phyloP scores from a whole-genome alignment of 2,797 vertebrate genomes.

The Schizopygopsis pylzovi region DNA sequence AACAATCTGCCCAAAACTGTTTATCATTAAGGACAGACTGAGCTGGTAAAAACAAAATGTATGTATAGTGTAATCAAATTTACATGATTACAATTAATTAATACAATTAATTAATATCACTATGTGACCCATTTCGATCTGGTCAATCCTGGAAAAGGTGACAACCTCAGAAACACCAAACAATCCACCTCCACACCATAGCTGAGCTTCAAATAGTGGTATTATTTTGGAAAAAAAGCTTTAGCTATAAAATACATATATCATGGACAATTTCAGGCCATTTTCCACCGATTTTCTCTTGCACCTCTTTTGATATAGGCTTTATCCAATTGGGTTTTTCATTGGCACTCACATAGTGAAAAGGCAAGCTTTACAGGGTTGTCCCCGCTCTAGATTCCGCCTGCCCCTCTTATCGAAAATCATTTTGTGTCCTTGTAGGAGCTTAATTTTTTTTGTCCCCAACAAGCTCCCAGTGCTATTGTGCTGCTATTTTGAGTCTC shows the following conservation, averaged over 20 bases:
- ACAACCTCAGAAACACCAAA: neutral
- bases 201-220: slow-evolving; percentile 10
- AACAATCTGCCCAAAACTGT: neutral
- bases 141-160: neutral
- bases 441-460: neutral
- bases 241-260: neutral
- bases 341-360: neutral
- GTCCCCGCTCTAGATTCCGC: neutral
- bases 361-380: neutral
- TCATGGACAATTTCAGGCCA: neutral
- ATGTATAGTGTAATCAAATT: neutral
- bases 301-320: neutral
- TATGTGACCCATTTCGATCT: neutral
- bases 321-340: neutral
- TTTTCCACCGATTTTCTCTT: neutral
- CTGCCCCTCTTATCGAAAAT: neutral
- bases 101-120: neutral
- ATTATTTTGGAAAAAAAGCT: neutral
- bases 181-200: neutral
- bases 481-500: neutral
- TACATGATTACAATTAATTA: neutral
- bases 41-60: neutral
- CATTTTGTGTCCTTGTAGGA: neutral
- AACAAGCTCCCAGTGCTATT: neutral
- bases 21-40: neutral